Evolutionary conservation across 2,113 vertebrate genomes (phyloP), one percentile per base, ranked within the genome.

Genomic region (Bubalus kerabau): DNA sequence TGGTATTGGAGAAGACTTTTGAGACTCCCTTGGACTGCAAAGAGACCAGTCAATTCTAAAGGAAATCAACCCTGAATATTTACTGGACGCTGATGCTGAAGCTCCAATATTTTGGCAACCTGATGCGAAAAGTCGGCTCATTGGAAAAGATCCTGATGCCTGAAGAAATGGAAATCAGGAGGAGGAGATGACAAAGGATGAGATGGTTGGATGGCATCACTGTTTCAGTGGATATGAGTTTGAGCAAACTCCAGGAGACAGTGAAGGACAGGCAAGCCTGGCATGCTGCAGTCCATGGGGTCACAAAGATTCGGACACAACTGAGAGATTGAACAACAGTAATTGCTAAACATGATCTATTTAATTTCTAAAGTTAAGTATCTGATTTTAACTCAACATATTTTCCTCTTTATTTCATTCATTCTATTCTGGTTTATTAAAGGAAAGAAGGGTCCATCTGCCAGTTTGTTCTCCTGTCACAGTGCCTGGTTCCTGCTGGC

Each of bases 351-450:
- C 5, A 40, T 19, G 7, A 46, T 0, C 40, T 15, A 57, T 59
- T 90, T 80, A 56, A 1, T 62, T 43, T 46, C 59, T 74, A 10
- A 36, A 76, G 14, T 50, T 4, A 3, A 84, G 3, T 14, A 16
- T 48, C 19, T 19, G 16, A 5, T 91, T 91, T 23, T 30, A 88
- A 67, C 7, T 57, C 2, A 15, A 89, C 6, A 64, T 14, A 91
- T 14, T n/a, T 19, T 52, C 43, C 9, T 93, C 4, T 80, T 62
- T 6, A 32, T 84, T 95, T 92, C 43, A 67, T 74, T 91, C 32
- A 5, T 71, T 93, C 80, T 92, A 40, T 90, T 95, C 13, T 36
- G 30, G 3, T 81, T 93, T 93, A 17, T 59, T 85, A 78, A 81
- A n/a, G 13, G 30, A 36, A 83, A 40, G 21, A 62, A 10, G 32